Evolutionary conservation across 2,113 vertebrate genomes (phyloP).

Genomic region (Opisthocomus hoazin): DNA sequence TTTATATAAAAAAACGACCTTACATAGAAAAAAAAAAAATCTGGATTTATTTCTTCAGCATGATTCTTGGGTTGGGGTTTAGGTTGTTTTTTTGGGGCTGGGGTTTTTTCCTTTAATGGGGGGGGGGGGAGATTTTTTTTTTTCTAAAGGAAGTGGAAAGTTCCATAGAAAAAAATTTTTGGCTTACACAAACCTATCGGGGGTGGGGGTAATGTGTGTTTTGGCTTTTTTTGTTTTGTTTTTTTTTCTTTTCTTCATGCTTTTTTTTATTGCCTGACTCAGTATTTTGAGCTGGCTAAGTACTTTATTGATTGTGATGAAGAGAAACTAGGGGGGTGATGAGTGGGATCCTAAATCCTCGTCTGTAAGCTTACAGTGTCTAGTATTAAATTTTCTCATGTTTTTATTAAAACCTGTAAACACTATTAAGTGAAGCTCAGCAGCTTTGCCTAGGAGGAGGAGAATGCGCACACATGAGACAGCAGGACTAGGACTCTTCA

Average conservation of each 20-base stretch:
- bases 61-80: background rate
- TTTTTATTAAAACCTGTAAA: background rate
- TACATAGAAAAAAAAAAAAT: background rate
- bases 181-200: background rate
- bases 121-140: too few relatives aligned
- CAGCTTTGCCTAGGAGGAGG: background rate
- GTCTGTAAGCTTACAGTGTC: background rate
- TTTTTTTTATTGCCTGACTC: background rate
- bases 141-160: background rate
- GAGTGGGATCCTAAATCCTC: background rate
- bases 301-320: background rate
- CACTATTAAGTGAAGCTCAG: background rate
- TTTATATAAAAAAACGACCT: background rate
- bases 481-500: background rate
- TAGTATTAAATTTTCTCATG: background rate
- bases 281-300: background rate
- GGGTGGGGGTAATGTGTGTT: background rate
- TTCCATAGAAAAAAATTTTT: background rate
- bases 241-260: too few relatives aligned
- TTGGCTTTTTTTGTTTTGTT: background rate
- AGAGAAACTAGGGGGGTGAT: background rate
- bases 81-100: background rate
- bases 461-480: background rate
- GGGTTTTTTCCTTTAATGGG: background rate
- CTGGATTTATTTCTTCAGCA: background rate